Evolutionary conservation across 2,797 vertebrate species (phyloP).

Genomic region (Pelochelys cantorii): DNA sequence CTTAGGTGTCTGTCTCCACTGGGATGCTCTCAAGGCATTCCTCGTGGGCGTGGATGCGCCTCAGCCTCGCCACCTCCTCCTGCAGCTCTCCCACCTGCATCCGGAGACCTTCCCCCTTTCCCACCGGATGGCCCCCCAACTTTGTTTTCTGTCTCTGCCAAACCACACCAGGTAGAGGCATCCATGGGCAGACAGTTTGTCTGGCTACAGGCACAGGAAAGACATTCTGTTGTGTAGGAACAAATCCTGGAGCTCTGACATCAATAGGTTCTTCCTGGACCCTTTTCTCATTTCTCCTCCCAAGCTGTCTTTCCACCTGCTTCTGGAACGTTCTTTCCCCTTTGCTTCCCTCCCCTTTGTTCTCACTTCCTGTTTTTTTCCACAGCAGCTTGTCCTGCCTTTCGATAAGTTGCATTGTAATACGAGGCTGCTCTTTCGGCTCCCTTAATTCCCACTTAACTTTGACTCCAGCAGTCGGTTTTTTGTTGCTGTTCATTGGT

Average conservation of each 20-base stretch:
- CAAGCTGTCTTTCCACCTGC: background rate
- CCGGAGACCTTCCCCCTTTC: too few species aligned
- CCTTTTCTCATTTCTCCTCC: background rate
- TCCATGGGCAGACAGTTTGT: too few species aligned
- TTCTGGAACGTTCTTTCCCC: background rate
- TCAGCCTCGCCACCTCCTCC: too few species aligned
- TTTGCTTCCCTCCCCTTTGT: background rate
- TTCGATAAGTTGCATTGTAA: background rate
- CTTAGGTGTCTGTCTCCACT: too few species aligned
- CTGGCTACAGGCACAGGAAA: too few species aligned
- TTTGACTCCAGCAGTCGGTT: background rate
- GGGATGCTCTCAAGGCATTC: too few species aligned
- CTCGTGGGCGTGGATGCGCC: too few species aligned
- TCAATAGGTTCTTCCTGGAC: background rate
- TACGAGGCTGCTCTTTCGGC: accelerated
- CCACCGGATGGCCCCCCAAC: too few species aligned
- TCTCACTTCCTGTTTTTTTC: background rate
- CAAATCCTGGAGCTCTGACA: background rate
- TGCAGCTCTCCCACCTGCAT: too few species aligned
- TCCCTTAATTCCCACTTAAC: background rate
- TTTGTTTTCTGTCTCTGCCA: too few species aligned
- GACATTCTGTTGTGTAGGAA: background rate
- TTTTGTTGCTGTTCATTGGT: accelerated
- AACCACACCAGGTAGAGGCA: too few species aligned
- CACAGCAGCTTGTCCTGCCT: background rate